Evolutionary conservation across 2,113 vertebrate species (phyloP).

Genomic region (Peromyscus californicus): DNA sequence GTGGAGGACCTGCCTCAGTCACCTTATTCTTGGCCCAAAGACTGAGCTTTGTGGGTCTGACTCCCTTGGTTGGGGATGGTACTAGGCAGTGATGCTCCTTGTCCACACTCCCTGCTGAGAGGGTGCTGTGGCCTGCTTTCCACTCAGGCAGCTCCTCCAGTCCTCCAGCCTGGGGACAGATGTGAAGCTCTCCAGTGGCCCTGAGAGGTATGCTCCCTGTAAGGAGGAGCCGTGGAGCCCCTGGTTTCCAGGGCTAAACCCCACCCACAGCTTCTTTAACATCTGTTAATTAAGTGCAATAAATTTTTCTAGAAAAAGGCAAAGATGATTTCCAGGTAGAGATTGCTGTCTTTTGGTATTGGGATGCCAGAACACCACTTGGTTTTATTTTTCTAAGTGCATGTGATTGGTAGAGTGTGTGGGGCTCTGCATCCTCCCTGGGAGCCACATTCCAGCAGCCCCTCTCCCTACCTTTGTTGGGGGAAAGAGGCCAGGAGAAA

Average conservation of each 20-base stretch:
- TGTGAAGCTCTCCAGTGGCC: not conserved
- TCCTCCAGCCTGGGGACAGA: not conserved
- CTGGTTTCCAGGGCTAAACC: conserved; percentile 60
- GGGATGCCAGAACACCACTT: conserved; percentile 76
- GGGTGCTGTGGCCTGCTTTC: not conserved
- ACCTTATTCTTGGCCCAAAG: not conserved
- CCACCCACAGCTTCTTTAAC: conserved; percentile 72
- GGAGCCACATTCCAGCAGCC: conserved; percentile 67
- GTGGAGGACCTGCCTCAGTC: conserved; percentile 4
- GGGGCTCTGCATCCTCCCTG: conserved; percentile 66
- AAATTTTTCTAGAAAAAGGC: conserved; percentile 84
- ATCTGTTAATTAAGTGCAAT: conserved; percentile 85
- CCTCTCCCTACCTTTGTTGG: not conserved
- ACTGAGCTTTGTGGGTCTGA: not conserved
- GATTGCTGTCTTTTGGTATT: conserved; percentile 69
- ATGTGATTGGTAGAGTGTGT: conserved; percentile 74
- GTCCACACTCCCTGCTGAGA: not conserved
- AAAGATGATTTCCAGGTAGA: conserved; percentile 82
- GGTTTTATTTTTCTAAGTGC: conserved; percentile 85
- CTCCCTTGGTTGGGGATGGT: not conserved
- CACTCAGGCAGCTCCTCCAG: not conserved
- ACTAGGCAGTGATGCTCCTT: not conserved
- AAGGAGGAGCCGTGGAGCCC: conserved; percentile 13
- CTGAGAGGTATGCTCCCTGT: not conserved
- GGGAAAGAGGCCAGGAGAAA: conserved; percentile 32